Base-by-base conservation (phyloP, 2,888 invertebrate genomes). In the Stenotaenia linearis region DNA sequence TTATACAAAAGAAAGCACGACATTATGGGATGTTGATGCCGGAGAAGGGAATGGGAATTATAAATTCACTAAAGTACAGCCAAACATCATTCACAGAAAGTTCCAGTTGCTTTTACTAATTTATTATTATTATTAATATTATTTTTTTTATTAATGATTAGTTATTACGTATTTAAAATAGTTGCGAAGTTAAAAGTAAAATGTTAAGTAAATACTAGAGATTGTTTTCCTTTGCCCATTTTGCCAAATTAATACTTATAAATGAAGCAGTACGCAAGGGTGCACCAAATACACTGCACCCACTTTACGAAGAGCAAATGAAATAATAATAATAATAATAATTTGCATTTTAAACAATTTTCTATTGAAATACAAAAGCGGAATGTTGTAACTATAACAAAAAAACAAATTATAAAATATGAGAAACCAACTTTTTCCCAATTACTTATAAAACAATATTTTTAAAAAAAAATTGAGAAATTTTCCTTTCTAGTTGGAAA, bases 271-370 rank as follows among this genome's bases (percentile, higher is more conserved):
- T 69, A 69, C n/a, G n/a, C 18, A 28, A 69, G 69, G 56, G 69
- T 69, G 69, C 69, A 69, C 23, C 69, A 69, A 69, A 12, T 69
- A 69, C 69, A 69, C n/a, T 69, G 69, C 69, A 28, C 69, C 69
- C 28, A 6, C 12, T 28, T 28, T 69, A 69, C 69, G 12, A 12
- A 50, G 25, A 69, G 69, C 23, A 6, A 25, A 25, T 28, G 9
- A 9, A 12, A 69, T n/a, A 69, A 69, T 18, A 18, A 56, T 7
- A n/a, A 3, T 7, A 10, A 50, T 7, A 50, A 56, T 56, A 56
- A 56, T 18, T n/a, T 6, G 9, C 10, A 50, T 15, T 50, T n/a
- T n/a, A n/a, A 18, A 18, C 50, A 50, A 15, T 50, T 50, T 15
- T 15, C 61, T 61, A 61, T 25, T 25, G 21, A 61, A 21, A 61